Evolutionary conservation across 2,797 vertebrate genomes (phyloP), one percentile per base, ranked within the genome.

Genomic region (Syndactyla subalaris): DNA sequence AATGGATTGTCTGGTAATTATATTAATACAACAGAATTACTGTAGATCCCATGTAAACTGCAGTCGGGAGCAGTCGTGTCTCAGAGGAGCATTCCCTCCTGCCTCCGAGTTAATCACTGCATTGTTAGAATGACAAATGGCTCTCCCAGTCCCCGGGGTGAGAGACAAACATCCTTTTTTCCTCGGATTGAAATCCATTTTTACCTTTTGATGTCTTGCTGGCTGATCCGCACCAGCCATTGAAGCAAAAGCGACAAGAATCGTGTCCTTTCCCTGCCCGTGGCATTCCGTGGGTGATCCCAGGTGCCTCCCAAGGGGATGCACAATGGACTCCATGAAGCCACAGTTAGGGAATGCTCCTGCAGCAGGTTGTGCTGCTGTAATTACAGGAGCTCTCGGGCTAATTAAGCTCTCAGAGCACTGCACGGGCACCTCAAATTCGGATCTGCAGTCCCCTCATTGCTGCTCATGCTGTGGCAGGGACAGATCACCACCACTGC

Each of bases 1-100:
- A 95, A 96, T 87, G 72, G 93, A 96, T 93, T 95, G 92, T 85
- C 81, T 93, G 77, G 90, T 93, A 94, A 96, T 96, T 95, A 92
- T 79, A 95, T 94, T 96, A 96, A 96, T 95, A 81, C 79, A 86
- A 78, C 58, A 88, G 93, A 93, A 90, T 93, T 89, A 65, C 61
- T 62, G 74, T 20, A 73, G 89, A 81, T 90, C 85, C 70, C 52
- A 2, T 43, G 81, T 74, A 92, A 93, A 77, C 75, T 66, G 70
- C 78, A 74, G 74, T 3, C 3, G 7, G 78, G 95, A 92, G 51
- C 27, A 5, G 52, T 76, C 65, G 81, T 49, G 63, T 57, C 89
- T 87, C 92, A 9, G 51, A 86, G 92, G 85, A 91, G 57, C 7
- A 45, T 52, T 68, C 62, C 72, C 65, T 95, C 84, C 77, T 68